A percentile compares a stretch with the other conserved stretches of the same genome.
These are phyloP conservation scores for Cerceris rybyensis DNA, from an alignment of 2,888 invertebrate genomes.

Conservation along the genomic window DNA sequence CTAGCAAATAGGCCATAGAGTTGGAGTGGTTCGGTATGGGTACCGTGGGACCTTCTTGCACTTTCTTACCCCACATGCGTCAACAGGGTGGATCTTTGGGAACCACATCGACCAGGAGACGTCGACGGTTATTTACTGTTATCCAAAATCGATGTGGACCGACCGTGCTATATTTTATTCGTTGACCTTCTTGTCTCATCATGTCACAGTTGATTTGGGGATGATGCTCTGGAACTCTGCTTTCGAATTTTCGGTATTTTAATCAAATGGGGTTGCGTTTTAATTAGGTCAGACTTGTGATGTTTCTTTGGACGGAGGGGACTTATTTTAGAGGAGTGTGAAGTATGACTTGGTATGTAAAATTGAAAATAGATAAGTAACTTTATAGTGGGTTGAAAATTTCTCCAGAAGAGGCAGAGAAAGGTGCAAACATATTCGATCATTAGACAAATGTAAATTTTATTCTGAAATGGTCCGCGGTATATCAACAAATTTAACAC, in stretches of 20 bases:
- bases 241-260: neutral
- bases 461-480: neutral
- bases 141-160: conserved; percentile 71
- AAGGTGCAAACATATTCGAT: too few species aligned
- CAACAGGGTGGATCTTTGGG: conserved; percentile 40
- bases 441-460: neutral
- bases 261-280: neutral
- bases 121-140: conserved; percentile 72
- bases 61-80: conserved; percentile 47
- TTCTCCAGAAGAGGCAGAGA: too few species aligned
- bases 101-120: conserved; percentile 33
- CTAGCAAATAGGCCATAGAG: conserved; percentile 75
- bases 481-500: neutral
- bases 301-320: too few species aligned
- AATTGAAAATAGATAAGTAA: too few species aligned
- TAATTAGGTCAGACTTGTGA: too few species aligned
- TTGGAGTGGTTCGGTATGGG: conserved; percentile 73
- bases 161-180: conserved; percentile 19
- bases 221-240: neutral
- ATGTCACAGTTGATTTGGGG: conserved; percentile 1
- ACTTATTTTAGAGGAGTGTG: too few species aligned
- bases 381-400: too few species aligned
- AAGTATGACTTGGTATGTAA: too few species aligned
- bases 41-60: conserved; percentile 67
- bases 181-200: conserved; percentile 17